Percentiles rank a stretch among this genome's conserved stretches.
phyloP scores from a whole-genome alignment of 2,797 vertebrate species.

The Hoplostethus mediterraneus region DNA sequence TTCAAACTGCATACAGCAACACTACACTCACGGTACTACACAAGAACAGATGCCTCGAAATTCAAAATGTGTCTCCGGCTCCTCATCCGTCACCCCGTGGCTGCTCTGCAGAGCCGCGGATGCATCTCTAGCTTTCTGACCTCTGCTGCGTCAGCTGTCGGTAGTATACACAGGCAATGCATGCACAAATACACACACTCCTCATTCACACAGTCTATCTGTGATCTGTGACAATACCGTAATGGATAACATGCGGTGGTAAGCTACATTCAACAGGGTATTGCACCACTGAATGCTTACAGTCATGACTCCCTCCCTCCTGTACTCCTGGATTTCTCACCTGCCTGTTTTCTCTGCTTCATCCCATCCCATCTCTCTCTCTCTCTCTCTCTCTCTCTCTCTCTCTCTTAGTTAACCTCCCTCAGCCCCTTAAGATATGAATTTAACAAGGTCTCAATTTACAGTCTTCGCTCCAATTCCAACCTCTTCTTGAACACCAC shows the following conservation, averaged over 20 bases:
- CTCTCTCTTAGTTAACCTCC: not conserved
- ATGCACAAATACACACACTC: no score
- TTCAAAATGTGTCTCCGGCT: not conserved
- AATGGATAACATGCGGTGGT: conserved; percentile 34
- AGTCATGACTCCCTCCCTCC: conserved; percentile 61
- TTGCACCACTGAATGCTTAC: conserved; percentile 39
- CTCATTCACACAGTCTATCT: no score
- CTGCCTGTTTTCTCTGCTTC: not conserved
- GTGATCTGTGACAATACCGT: no score
- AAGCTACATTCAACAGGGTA: conserved; percentile 51
- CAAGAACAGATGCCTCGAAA: not conserved
- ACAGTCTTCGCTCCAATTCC: conserved; percentile 4
- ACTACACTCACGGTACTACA: not conserved
- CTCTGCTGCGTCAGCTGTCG: no score
- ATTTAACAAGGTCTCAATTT: conserved; percentile 32
- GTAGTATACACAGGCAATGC: no score
- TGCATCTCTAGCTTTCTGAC: no score
- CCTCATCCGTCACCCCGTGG: no score
- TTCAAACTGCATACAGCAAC: not conserved
- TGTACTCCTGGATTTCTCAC: conserved; percentile 12
- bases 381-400: no score
- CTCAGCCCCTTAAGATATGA: conserved; percentile 15
- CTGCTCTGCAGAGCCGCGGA: no score
- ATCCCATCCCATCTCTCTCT: conserved; percentile 10
- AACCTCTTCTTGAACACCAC: conserved; percentile 3